phyloP scores from a whole-genome alignment of 2,888 invertebrate genomes.

The Drosophila colorata region DNA sequence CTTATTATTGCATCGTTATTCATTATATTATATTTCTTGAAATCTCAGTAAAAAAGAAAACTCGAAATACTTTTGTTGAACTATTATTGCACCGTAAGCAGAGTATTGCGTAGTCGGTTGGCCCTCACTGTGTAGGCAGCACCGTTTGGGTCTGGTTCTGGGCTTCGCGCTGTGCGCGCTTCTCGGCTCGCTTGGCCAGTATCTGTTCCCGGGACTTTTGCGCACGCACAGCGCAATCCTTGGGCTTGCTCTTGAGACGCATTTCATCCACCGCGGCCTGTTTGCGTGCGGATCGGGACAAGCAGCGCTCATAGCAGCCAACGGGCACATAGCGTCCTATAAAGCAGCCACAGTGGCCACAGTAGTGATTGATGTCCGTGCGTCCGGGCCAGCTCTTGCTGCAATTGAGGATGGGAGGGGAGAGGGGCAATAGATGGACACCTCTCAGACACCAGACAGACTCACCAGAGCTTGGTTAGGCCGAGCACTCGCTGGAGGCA shows the following conservation, averaged over 20 bases:
- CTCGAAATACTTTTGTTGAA: too few species aligned
- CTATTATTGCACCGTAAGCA: neutral
- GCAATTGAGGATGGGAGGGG: neutral
- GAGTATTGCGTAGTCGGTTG: neutral
- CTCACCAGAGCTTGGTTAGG: conserved; percentile 71
- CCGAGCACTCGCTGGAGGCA: conserved; percentile 73
- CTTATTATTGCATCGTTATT: too few species aligned
- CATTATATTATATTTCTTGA: too few species aligned
- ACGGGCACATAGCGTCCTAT: conserved; percentile 79
- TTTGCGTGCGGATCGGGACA: conserved; percentile 70
- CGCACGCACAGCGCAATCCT: conserved; percentile 74
- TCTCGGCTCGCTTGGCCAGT: conserved; percentile 55
- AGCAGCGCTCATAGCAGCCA: conserved; percentile 69
- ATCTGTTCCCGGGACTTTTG: conserved; percentile 65
- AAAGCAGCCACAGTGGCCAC: conserved; percentile 82
- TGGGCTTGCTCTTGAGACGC: conserved; percentile 70
- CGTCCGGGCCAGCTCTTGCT: conserved; percentile 78
- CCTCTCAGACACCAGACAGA: neutral
- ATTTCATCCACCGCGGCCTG: conserved; percentile 74
- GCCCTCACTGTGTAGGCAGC: conserved; percentile 20
- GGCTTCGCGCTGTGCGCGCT: conserved; percentile 32
- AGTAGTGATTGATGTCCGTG: conserved; percentile 83
- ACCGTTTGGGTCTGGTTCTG: conserved; percentile 38
- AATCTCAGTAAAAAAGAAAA: neutral
- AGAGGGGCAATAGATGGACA: neutral